These are phyloP conservation scores for Chloebia gouldiae DNA, from an alignment of 2,113 vertebrate species.

Conservation along the genomic window DNA sequence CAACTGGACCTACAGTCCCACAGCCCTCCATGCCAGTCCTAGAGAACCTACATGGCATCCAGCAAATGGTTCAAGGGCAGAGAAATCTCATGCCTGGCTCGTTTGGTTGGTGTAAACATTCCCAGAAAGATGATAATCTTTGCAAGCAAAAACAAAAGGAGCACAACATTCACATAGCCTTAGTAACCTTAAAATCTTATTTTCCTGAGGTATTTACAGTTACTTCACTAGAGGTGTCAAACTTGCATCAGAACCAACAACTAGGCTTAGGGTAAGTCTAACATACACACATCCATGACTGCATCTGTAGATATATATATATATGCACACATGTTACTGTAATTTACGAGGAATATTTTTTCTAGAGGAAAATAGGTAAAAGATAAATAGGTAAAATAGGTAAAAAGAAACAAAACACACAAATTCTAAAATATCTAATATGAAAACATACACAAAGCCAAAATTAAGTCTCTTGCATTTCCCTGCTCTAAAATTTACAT, in stretches of 20 bases:
- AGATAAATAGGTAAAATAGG: background rate
- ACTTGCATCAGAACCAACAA: background rate
- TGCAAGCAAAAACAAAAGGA: background rate
- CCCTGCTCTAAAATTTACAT: background rate
- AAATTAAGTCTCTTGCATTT: background rate
- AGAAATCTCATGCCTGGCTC: background rate
- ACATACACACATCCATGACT: background rate
- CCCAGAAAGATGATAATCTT: background rate
- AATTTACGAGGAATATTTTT: background rate
- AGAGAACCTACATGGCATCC: background rate
- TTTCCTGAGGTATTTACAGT: background rate
- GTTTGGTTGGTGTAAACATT: background rate
- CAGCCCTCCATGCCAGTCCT: background rate
- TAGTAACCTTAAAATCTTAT: background rate
- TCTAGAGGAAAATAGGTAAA: background rate
- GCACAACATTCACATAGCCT: background rate
- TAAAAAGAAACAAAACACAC: background rate
- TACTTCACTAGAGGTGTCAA: background rate
- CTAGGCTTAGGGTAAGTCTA: background rate
- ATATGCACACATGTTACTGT: background rate
- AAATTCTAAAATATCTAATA: background rate
- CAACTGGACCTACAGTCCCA: background rate
- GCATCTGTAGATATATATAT: background rate
- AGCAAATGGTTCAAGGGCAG: background rate
- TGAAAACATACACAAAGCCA: background rate